Evolutionary conservation across 2,888 invertebrate species (phyloP).

Genomic region (Lasius platythorax): DNA sequence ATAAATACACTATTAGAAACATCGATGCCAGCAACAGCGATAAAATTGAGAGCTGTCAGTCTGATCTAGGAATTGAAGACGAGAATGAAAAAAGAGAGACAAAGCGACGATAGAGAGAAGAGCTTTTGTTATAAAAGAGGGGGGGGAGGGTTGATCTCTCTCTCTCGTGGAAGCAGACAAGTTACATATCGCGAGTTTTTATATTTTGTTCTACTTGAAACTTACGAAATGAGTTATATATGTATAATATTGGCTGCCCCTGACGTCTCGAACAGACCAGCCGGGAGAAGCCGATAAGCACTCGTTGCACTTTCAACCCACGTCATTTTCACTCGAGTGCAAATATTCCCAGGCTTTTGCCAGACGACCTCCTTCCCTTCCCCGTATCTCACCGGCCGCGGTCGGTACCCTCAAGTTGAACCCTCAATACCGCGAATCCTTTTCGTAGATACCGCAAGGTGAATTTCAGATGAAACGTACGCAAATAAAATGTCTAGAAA

Average conservation of each 20-base stretch:
- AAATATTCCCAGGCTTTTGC: conserved; percentile 80
- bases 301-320: conserved; percentile 69
- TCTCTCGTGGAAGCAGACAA: conserved; percentile 33
- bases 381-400: background rate
- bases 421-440: conserved; percentile 47
- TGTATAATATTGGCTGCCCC: conserved; percentile 81
- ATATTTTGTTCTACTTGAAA: conserved; percentile 85
- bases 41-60: background rate
- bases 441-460: conserved; percentile 39
- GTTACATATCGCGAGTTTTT: conserved; percentile 79
- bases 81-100: conserved; percentile 57
- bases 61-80: conserved; percentile 56
- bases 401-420: conserved; percentile 37
- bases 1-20: background rate
- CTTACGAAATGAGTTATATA: conserved; percentile 84
- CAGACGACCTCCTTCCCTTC: conserved; percentile 46
- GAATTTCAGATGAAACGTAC: conserved; percentile 19
- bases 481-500: background rate
- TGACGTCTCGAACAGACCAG: conserved; percentile 62
- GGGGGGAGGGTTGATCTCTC: conserved; percentile 12
- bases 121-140: conserved; percentile 29
- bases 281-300: conserved; percentile 53
- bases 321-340: conserved; percentile 79
- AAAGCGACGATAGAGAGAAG: conserved; percentile 48
- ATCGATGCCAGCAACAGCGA: conserved; percentile 28